Evolutionary conservation across 2,888 invertebrate genomes (phyloP), one percentile per base, ranked within the genome.

Genomic region (Macrophya annulata): DNA sequence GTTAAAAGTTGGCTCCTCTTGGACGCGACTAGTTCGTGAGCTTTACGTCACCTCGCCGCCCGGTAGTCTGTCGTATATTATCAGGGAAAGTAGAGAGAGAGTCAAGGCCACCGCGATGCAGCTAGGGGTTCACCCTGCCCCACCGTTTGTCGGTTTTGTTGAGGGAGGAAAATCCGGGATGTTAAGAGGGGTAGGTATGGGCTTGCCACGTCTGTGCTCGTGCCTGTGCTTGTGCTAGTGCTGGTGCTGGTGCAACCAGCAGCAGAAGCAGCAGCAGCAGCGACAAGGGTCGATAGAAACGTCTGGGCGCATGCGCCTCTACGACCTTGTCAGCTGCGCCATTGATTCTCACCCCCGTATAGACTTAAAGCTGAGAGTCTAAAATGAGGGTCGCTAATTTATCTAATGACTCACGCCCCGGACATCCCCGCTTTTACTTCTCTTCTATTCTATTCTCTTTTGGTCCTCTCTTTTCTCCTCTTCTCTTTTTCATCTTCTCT

Each of bases 261-360:
- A 31, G 84, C 86, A 85, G 77, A 74, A 85, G 86, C 88, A 87
- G 86, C 86, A 87, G 88, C 89, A 85, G 85, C 84, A 85, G 76
- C 72, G 85, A 86, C 89, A 88, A 88, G 92, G 93, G 92, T 93
- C 93, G 93, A 93, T 93, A 93, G 92, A 92, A 91, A 92, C 90
- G 93, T 93, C 93, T 93, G 92, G 91, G 93, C 93, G 91, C 92
- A 90, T 90, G 93, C 93, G 93, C 90, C 89, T 86, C 89, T 85
- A 87, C 87, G 88, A 82, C 83, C 90, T 89, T 91, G 93, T 93
- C 93, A 93, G 93, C 93, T 93, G 93, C 93, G 93, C 90, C 93
- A 93, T 92, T 91, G 93, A 93, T 93, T 92, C 92, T 88, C 89
- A 88, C 90, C 85, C 86, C 85, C 86, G 90, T 68, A 48, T 89